Conservation (phyloP, 2,888 invertebrate genomes). For the Rhagonycha fulva region DNA sequence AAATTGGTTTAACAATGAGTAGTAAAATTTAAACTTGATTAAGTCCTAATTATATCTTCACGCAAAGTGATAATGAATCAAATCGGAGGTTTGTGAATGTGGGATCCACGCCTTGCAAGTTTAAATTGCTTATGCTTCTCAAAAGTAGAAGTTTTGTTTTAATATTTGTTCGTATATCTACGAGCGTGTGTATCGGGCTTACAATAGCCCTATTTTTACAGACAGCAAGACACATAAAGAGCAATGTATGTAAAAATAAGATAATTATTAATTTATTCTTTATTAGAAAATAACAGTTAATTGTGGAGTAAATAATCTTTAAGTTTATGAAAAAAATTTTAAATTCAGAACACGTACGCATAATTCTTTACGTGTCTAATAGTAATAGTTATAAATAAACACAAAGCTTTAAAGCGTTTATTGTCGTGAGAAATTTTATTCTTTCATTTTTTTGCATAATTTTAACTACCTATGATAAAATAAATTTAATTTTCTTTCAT, state of each 20-base stretch:
- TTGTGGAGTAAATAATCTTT: conserved; percentile 18
- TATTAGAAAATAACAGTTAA: conserved; percentile 13
- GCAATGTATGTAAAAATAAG: neutral
- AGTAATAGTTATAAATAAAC: neutral
- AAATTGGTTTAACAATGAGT: no score
- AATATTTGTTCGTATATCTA: neutral
- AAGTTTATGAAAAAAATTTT: conserved; percentile 3
- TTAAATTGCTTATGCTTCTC: no score
- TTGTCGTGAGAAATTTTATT: neutral
- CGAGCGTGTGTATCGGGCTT: neutral
- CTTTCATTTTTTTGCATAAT: neutral
- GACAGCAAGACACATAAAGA: neutral
- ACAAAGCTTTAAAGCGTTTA: neutral
- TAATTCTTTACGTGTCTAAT: neutral
- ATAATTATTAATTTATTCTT: neutral
- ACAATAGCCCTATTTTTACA: neutral
- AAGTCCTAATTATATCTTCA: no score
- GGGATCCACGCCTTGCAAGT: no score
- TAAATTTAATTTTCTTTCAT: neutral
- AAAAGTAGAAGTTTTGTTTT: no score
- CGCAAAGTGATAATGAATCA: no score
- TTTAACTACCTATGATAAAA: neutral
- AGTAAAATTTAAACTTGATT: no score
- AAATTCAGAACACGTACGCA: neutral
- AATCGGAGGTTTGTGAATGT: no score